A percentile compares a stretch with the other conserved stretches of the same genome.
These are phyloP conservation scores for Beris chalybata DNA, from an alignment of 2,888 invertebrate species.

Conservation along the genomic window DNA sequence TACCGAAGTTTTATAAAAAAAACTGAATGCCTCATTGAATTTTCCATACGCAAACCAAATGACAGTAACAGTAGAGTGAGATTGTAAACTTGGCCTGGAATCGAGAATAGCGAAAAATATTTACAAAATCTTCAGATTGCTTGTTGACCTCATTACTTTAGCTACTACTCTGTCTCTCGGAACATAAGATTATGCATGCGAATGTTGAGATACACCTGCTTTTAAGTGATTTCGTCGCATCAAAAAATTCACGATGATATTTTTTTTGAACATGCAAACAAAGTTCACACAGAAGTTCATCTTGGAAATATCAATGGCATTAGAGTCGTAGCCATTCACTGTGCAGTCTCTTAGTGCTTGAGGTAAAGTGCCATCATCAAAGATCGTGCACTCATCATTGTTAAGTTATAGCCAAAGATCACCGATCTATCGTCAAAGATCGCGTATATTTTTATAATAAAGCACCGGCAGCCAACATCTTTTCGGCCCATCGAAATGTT, in stretches of 20 bases:
- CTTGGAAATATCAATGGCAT: constrained; percentile 30
- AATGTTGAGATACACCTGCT: constrained; percentile 9
- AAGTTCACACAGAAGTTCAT: constrained; percentile 17
- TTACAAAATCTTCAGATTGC: neutral
- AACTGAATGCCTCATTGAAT: too few species aligned
- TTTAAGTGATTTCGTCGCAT: constrained; percentile 1
- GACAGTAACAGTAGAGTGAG: too few species aligned
- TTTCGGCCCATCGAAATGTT: constrained; percentile 27
- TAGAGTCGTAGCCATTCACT: constrained; percentile 17
- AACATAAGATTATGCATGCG: constrained; percentile 2
- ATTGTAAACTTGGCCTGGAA: too few species aligned
- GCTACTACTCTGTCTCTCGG: neutral
- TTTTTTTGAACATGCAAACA: constrained; percentile 10
- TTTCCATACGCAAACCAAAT: too few species aligned
- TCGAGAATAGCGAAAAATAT: too few species aligned
- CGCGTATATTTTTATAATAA: too few species aligned
- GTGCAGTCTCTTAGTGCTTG: neutral
- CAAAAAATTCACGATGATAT: neutral
- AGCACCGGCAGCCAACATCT: too few species aligned
- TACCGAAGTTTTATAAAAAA: too few species aligned
- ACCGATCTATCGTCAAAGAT: constrained; percentile 14
- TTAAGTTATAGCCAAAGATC: constrained; percentile 15
- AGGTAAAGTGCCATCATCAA: constrained; percentile 24
- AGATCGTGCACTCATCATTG: constrained; percentile 29
- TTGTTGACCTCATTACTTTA: constrained; percentile 7